phyloP scores from a whole-genome alignment of 1,140 invertebrate genomes.

The Drosophila varians region DNA sequence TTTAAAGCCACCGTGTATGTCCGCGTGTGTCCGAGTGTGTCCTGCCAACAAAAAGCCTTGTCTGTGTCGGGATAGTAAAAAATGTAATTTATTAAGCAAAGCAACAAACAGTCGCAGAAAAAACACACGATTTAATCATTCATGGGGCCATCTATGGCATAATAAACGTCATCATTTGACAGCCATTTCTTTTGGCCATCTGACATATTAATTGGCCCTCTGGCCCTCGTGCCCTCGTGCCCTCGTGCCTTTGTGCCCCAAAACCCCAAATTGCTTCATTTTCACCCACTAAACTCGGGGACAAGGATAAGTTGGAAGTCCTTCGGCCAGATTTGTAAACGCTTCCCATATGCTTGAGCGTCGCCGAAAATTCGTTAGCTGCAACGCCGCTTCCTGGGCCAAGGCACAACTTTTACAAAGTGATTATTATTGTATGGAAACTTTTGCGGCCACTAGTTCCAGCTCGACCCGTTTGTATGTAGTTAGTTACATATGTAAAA shows the following conservation, averaged over 20 bases:
- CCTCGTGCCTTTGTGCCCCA: too few relatives aligned
- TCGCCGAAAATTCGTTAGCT: conserved; percentile 71
- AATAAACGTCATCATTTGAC: conserved; percentile 69
- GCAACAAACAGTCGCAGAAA: conserved; percentile 22
- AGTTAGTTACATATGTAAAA: conserved; percentile 56
- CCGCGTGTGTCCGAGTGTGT: not conserved
- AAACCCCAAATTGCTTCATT: conserved; percentile 2
- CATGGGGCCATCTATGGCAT: conserved; percentile 60
- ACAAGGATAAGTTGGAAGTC: conserved; percentile 45
- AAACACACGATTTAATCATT: conserved; percentile 56
- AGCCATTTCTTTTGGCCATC: conserved; percentile 21
- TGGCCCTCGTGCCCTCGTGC: too few relatives aligned
- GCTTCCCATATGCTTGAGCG: conserved; percentile 35
- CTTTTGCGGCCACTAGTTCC: conserved; percentile 47
- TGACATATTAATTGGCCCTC: conserved; percentile 56
- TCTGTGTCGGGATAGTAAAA: conserved; percentile 33
- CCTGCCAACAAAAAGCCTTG: not conserved
- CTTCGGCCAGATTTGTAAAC: conserved; percentile 45
- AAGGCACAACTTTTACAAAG: conserved; percentile 74
- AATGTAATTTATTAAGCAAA: conserved; percentile 55
- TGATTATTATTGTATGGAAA: conserved; percentile 80
- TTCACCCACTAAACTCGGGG: conserved; percentile 14
- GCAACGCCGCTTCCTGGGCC: conserved; percentile 65
- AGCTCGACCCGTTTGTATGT: too few relatives aligned
- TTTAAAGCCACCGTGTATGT: conserved; percentile 39